Evolutionary conservation across 2,797 vertebrate species (phyloP).

Genomic region (Numenius phaeopus): DNA sequence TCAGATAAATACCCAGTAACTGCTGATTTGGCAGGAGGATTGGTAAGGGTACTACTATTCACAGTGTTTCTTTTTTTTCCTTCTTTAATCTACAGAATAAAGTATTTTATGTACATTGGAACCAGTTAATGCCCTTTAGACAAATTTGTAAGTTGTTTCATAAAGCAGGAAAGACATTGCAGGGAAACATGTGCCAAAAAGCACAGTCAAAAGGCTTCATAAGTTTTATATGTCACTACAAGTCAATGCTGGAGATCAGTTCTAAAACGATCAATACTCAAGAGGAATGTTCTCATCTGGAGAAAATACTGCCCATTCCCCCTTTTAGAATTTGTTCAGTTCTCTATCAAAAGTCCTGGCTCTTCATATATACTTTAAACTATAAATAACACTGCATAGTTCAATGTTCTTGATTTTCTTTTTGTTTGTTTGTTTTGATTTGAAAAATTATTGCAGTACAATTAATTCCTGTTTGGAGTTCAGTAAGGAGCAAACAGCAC

Average conservation of each 20-base stretch:
- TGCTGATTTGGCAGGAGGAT: conserved; percentile 82
- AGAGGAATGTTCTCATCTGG: conserved; percentile 81
- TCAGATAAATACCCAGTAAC: conserved; percentile 81
- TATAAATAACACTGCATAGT: conserved; percentile 96
- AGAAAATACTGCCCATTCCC: conserved; percentile 78
- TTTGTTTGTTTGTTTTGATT: conserved; percentile 60
- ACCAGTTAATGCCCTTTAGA: conserved; percentile 87
- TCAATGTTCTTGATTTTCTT: conserved; percentile 85
- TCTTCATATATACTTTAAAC: conserved; percentile 83
- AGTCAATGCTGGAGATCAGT: conserved; percentile 75
- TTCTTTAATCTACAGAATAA: conserved; percentile 82
- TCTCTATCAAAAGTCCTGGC: conserved; percentile 85
- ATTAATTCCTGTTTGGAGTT: conserved; percentile 79
- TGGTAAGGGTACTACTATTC: conserved; percentile 81
- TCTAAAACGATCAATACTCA: conserved; percentile 76
- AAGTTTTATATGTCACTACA: conserved; percentile 73
- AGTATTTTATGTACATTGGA: conserved; percentile 81
- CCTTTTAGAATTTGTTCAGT: conserved; percentile 74
- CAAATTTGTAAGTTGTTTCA: conserved; percentile 84
- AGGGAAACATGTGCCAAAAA: conserved; percentile 76
- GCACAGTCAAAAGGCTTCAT: conserved; percentile 79
- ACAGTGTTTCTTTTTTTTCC: conserved; percentile 80
- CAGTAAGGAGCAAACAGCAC: conserved; percentile 96
- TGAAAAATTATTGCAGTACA: conserved; percentile 94
- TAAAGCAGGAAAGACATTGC: conserved; percentile 88